These are phyloP conservation scores for Alces alces DNA, from an alignment of 2,113 vertebrate genomes.

Conservation along the genomic window DNA sequence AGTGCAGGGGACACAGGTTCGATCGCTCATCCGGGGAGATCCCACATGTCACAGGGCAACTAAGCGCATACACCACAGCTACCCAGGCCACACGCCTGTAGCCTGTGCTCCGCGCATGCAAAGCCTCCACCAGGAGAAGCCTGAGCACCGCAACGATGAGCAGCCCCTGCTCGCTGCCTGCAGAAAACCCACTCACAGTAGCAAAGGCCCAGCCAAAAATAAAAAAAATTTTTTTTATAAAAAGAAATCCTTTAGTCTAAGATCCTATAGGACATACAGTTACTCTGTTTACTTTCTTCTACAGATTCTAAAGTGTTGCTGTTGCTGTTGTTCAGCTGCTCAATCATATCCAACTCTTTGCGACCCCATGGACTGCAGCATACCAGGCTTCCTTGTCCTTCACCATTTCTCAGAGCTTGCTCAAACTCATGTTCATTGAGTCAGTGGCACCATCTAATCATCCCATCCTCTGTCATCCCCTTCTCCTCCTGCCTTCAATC, in stretches of 20 bases:
- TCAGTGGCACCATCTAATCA: background rate
- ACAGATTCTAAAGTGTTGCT: background rate
- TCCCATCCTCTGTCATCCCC: background rate
- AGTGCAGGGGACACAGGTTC: background rate
- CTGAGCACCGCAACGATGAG: rapidly evolving
- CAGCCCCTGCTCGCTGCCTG: background rate
- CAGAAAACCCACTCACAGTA: background rate
- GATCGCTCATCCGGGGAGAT: background rate
- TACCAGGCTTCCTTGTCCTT: background rate
- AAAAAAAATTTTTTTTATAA: background rate
- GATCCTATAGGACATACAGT: background rate
- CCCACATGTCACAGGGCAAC: background rate
- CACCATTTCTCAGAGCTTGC: background rate
- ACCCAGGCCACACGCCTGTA: background rate
- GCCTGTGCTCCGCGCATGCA: background rate
- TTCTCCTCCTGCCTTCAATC: background rate
- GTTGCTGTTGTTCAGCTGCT: background rate
- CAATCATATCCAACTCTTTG: background rate
- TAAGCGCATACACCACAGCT: background rate
- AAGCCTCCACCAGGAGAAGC: background rate
- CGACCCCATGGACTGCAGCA: background rate
- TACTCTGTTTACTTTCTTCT: background rate
- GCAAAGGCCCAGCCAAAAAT: background rate
- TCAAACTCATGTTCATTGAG: background rate
- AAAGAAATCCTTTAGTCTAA: background rate